Conservation (phyloP, 2,888 invertebrate genomes). For the Anthrax anthrax region DNA sequence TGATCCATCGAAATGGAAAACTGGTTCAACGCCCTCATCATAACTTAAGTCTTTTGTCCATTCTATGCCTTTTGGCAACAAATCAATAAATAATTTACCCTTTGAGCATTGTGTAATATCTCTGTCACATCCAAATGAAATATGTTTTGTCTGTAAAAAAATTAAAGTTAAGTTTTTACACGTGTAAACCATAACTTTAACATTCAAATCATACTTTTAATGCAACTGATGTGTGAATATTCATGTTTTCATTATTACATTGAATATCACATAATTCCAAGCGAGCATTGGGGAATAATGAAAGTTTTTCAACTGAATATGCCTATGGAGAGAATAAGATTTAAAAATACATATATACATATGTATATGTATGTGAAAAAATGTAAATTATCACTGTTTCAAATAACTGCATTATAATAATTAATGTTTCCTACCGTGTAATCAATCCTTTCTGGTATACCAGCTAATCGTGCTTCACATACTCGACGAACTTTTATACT, state of each 20-base stretch:
- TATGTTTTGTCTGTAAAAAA: conserved; percentile 43
- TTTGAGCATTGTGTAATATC: conserved; percentile 40
- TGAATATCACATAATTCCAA: conserved; percentile 35
- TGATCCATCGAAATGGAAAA: conserved; percentile 91
- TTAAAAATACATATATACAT: not conserved
- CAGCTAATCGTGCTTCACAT: conserved; percentile 66
- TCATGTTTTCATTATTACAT: conserved; percentile 26
- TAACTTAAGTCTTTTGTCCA: conserved; percentile 71
- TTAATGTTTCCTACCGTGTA: conserved; percentile 23
- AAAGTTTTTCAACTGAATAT: conserved; percentile 27
- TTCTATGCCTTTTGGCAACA: conserved; percentile 44
- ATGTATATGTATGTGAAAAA: not conserved
- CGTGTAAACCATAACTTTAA: not conserved
- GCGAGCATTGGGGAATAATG: conserved; percentile 31
- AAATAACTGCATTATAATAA: not conserved
- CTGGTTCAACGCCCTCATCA: conserved; percentile 79
- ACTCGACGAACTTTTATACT: conserved; percentile 83
- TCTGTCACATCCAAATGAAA: conserved; percentile 91
- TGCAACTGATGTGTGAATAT: conserved; percentile 27
- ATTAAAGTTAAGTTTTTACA: no score
- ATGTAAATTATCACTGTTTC: not conserved
- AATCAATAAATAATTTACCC: conserved; percentile 20
- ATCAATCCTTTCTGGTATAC: conserved; percentile 38
- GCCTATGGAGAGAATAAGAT: no score
- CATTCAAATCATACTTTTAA: conserved; percentile 22